Evolutionary conservation across 2,888 invertebrate species (phyloP).

Genomic region (Muscina levida): DNA sequence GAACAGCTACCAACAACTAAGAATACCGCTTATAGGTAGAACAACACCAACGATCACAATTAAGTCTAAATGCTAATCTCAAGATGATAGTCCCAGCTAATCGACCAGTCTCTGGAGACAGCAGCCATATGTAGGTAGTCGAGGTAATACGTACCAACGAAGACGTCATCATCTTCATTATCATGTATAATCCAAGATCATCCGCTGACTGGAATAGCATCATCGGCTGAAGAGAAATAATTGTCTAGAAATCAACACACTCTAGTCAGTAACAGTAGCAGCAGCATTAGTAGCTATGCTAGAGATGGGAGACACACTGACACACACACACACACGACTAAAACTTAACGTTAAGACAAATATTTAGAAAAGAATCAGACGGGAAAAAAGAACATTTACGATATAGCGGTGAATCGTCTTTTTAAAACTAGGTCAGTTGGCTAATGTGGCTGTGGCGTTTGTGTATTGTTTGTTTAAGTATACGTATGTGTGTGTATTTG

Average conservation of each 20-base stretch:
- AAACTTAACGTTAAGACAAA: slow-evolving; percentile 52
- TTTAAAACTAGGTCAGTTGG: slow-evolving; percentile 64
- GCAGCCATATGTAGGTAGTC: slow-evolving; percentile 33
- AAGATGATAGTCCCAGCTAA: slow-evolving; percentile 17
- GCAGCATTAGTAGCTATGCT: slow-evolving; percentile 31
- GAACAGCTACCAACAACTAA: slow-evolving; percentile 3
- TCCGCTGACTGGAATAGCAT: neutral
- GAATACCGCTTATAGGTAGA: neutral
- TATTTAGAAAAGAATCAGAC: slow-evolving; percentile 60
- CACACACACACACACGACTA: slow-evolving; percentile 45
- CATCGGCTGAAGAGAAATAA: slow-evolving; percentile 1
- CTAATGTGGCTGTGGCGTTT: slow-evolving; percentile 54
- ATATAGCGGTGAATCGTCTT: slow-evolving; percentile 33
- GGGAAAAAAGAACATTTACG: slow-evolving; percentile 20
- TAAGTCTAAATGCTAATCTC: slow-evolving; percentile 63
- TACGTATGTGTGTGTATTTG: too few relatives aligned
- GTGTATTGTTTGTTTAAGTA: neutral
- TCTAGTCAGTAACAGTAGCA: neutral
- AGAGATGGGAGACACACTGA: too few relatives aligned
- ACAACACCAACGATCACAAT: slow-evolving; percentile 57
- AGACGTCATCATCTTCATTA: slow-evolving; percentile 21
- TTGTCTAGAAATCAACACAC: neutral
- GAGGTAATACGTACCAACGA: neutral
- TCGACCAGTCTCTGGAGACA: slow-evolving; percentile 12
- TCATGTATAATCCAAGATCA: neutral